These are phyloP conservation scores for Phrynocephalus vlangalii DNA, from an alignment of 2,797 vertebrate species.

Conservation along the genomic window DNA sequence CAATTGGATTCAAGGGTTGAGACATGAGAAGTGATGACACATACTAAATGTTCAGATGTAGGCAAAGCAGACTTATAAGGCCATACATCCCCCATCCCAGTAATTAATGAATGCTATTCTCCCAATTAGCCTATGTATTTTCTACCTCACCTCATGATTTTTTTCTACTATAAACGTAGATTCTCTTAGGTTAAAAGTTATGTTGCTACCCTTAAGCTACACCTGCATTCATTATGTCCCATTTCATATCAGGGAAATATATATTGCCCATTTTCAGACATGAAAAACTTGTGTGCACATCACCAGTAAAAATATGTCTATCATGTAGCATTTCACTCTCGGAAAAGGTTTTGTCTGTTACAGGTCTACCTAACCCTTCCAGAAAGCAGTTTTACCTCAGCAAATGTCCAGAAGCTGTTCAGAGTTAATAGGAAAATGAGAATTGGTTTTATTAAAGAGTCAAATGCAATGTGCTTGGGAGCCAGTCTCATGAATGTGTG, in stretches of 20 bases:
- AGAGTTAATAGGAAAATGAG: background rate
- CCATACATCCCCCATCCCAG: too few species aligned
- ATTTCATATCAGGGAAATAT: background rate
- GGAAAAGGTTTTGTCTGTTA: background rate
- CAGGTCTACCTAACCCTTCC: too few species aligned
- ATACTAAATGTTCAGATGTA: too few species aligned
- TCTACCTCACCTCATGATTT: too few species aligned
- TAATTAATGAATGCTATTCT: too few species aligned
- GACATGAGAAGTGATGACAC: too few species aligned
- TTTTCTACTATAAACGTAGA: too few species aligned
- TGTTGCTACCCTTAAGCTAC: background rate
- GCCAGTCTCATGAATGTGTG: background rate
- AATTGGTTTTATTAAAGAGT: constrained; percentile 7
- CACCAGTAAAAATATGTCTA: background rate
- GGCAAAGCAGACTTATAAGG: too few species aligned
- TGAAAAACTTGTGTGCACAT: background rate
- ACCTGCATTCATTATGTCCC: background rate
- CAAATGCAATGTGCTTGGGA: background rate
- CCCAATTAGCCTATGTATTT: too few species aligned
- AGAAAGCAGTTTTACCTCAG: background rate
- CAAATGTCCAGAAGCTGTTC: background rate
- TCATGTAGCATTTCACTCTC: background rate
- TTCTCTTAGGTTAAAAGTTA: too few species aligned
- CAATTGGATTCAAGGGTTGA: too few species aligned
- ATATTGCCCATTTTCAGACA: background rate